Conservation (phyloP, 2,888 invertebrate species). For the Glaucopsyche alexis region DNA sequence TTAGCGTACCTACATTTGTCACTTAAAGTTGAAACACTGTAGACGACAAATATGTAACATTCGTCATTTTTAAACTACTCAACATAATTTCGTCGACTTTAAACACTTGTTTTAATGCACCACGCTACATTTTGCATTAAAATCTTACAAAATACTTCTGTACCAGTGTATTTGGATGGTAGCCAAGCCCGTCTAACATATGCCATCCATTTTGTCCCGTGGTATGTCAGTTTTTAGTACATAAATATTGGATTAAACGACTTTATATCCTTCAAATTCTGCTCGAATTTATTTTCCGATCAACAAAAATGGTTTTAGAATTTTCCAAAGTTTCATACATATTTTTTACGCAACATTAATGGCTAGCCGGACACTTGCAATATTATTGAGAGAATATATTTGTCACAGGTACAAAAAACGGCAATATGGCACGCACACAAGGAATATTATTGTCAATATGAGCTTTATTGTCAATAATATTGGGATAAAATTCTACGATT, state of each 20-base stretch:
- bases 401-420: too few species aligned
- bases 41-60: neutral
- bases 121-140: slow-evolving; percentile 22
- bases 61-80: neutral
- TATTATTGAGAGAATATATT: too few species aligned
- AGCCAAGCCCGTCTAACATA: slow-evolving; percentile 26
- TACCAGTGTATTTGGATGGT: slow-evolving; percentile 24
- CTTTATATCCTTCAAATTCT: slow-evolving; percentile 9
- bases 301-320: neutral
- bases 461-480: too few species aligned
- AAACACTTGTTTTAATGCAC: slow-evolving; percentile 16
- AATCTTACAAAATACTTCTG: slow-evolving; percentile 16
- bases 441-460: too few species aligned
- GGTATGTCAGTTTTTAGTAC: slow-evolving; percentile 28
- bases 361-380: too few species aligned
- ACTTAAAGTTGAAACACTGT: neutral
- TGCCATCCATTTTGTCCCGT: slow-evolving; percentile 28
- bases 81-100: neutral
- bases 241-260: slow-evolving; percentile 20
- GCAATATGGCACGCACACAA: too few species aligned
- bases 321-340: neutral
- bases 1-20: too few species aligned
- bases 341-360: too few species aligned
- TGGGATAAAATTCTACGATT: too few species aligned
- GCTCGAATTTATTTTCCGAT: neutral